Evolutionary conservation across 2,888 invertebrate genomes (phyloP), one percentile per base, ranked within the genome.

Genomic region (Calliopum simillimum): DNA sequence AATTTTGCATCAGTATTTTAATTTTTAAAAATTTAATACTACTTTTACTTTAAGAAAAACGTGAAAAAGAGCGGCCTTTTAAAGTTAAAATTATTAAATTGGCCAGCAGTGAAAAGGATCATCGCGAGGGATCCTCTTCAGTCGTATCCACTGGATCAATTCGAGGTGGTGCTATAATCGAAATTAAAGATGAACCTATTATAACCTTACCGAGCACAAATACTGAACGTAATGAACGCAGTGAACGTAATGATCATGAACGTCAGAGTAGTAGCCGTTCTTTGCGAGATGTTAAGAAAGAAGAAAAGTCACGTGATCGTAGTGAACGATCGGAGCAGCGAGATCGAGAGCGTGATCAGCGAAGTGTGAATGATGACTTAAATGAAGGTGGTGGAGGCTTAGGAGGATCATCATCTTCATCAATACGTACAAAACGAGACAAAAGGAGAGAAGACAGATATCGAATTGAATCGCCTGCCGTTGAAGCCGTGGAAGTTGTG

Each of bases 381-480:
- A 68, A 71, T n/a, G 61, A 68, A 23, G 16, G 25, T 13, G 62
- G 59, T 19, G 69, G 55, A 11, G 68, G 65, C 6, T 33, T 33
- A 33, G 63, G 64, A 16, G 33, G 58, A 13, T 16, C 14, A 19
- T 63, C 69, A 14, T 62, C 51, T 19, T 70, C 76, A 8, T 68
- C 76, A 33, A 73, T 77, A 1, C 75, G 76, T n/a, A 65, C 74
- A n/a, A 83, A 83, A 72, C 80, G 83, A n/a, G 84, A 84, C 12
- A 85, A 85, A 64, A 73, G 79, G n/a, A 75, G 79, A 5, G 84
- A 84, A 16, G 84, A 85, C 49, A 82, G 85, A 33, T 79, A 80
- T 73, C 79, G 79, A 12, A 76, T 80, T 47, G 80, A 80, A 33
- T 78, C 80, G 43, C 79, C 79, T 11, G 72, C 70, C 43, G 55